Base-by-base conservation (phyloP, 2,113 vertebrate species). In the Egretta garzetta region DNA sequence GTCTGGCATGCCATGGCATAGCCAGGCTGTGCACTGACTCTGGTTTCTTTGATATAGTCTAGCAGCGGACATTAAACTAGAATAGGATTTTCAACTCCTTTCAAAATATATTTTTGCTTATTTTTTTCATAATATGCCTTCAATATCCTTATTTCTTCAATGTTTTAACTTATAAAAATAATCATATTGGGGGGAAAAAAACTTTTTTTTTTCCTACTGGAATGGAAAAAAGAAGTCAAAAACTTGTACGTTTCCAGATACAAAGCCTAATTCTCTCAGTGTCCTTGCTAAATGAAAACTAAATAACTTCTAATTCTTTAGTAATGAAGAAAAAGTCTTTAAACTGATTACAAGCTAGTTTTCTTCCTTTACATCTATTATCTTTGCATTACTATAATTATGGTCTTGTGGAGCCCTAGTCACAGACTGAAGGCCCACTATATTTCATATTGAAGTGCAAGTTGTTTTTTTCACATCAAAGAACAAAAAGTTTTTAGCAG, bases 1-100 rank as follows among this genome's bases (percentile, higher is more conserved):
- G 66, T 1, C 50, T 28, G 39, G 10, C 1, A 1, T 59, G 52
- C 23, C 30, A 5, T 0, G 2, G 64, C 52, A 27, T 0, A 1
- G 33, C 6, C 28, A 37, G 12, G 72, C 50, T 24, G 24, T 5
- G 35, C 45, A 14, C 28, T 20, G 20, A 27, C 33, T 47, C n/a
- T 47, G 14, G 4, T 72, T 59, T 28, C 59, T 41, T 77, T 8
- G 37, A n/a, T 8, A 10, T 1, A 55, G 6, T 30, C 64, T 41
- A 60, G 58, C 26, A 33, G 11, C 5, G 5, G n/a, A n/a, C 11
- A 22, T 77, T 73, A 14, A 21, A 55, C 24, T 20, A 10, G 5
- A 12, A 64, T 27, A 39, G 19, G 2, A n/a, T 41, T 39, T 88
- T 64, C 60, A 14, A 16, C 19, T 70, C 26, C 24, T 41, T 49